These are phyloP conservation scores for Pterois miles DNA, from an alignment of 2,797 vertebrate genomes.

Conservation along the genomic window DNA sequence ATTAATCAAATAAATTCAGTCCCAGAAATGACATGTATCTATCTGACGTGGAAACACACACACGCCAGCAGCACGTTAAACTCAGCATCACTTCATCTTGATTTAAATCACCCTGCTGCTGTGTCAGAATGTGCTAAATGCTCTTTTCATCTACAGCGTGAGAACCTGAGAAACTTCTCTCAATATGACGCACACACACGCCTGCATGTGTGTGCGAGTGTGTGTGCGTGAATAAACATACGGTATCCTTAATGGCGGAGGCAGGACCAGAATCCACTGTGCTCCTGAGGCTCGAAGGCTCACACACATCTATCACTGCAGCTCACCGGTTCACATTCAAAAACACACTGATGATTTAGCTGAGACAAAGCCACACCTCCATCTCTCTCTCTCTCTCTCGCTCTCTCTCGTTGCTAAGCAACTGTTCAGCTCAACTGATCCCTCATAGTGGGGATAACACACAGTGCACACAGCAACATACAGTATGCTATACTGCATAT, in stretches of 20 bases:
- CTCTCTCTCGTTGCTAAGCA: slow-evolving; percentile 74
- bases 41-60: background rate
- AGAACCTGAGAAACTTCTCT: too few species aligned
- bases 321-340: slow-evolving; percentile 28
- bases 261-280: background rate
- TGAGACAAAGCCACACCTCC: slow-evolving; percentile 69
- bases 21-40: background rate
- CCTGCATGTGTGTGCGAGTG: background rate
- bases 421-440: slow-evolving; percentile 63
- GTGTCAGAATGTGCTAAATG: background rate
- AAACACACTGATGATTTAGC: slow-evolving; percentile 37
- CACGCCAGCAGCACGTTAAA: background rate
- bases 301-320: slow-evolving; percentile 14
- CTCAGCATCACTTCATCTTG: too few species aligned
- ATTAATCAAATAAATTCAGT: background rate
- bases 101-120: too few species aligned
- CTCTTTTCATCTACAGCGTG: background rate
- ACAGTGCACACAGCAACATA: background rate
- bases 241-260: background rate
- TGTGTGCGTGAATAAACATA: slow-evolving; percentile 3
- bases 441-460: slow-evolving; percentile 30
- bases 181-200: too few species aligned
- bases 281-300: slow-evolving; percentile 1
- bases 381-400: slow-evolving; percentile 12
- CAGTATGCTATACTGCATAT: background rate